Evolutionary conservation across 2,888 invertebrate species (phyloP), one percentile per base, ranked within the genome.

Genomic region (Nebria brevicollis): DNA sequence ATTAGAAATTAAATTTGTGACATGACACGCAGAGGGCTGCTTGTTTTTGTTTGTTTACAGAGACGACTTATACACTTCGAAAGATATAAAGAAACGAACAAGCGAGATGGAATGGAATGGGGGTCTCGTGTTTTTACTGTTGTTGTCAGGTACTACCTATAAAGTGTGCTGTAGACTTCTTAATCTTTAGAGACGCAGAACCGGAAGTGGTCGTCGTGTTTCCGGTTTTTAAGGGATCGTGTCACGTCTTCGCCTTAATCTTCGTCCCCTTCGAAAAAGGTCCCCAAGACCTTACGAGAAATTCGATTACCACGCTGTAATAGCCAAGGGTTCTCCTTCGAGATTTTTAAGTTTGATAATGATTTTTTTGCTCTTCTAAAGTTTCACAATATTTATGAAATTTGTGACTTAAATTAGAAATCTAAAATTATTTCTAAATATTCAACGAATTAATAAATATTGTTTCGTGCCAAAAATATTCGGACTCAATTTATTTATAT

Each of bases 1-100:
- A 78, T 78, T 78, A 78, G 78, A 78, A 78, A 78, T 78, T 72
- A 78, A 78, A 78, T 78, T 70, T 70, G 70, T 26, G 70, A 26
- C 70, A 15, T 70, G 70, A 70, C 70, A 34, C 20, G 54, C 54
- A 54, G 54, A 34, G 15, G 70, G 5, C 70, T 20, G 26, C 54
- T 15, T 70, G 70, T 70, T 70, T 70, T 70, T 70, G 70, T 70
- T 70, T 70, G 70, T 70, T 26, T 70, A 25, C 70, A 10, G 11
- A 70, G 70, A 70, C 70, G 13, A 20, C n/a, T 66, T 54, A 54
- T 13, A 54, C 54, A 11, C 54, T 8, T 54, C 7, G 11, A 11
- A 2, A 7, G 8, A 54, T 54, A 54, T 8, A 54, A 54, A 54
- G 54, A 54, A 54, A 54, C 54, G 54, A 54, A 54, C 54, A 54